phyloP scores from a whole-genome alignment of 2,797 vertebrate genomes.

The Megaceryle alcyon region DNA sequence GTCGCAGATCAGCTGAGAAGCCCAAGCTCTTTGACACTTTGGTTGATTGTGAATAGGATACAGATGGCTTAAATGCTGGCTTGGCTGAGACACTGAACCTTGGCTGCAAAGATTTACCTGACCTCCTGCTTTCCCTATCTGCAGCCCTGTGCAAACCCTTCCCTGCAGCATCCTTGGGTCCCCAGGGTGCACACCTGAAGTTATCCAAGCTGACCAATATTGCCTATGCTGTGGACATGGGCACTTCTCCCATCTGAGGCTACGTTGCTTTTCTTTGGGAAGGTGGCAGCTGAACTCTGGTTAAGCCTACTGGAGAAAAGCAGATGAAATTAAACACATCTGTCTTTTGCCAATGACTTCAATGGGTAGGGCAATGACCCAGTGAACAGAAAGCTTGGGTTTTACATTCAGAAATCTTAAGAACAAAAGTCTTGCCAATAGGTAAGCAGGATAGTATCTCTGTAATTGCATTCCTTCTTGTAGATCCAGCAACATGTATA shows the following conservation, averaged over 20 bases:
- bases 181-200: neutral
- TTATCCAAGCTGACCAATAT: neutral
- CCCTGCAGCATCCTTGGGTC: rapidly evolving
- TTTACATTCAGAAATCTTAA: neutral
- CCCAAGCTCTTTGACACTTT: neutral
- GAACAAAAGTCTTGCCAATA: neutral
- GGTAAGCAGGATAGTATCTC: neutral
- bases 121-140: neutral
- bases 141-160: neutral
- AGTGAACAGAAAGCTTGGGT: neutral
- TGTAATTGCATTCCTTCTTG: slow-evolving; percentile 1
- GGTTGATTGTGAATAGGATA: neutral
- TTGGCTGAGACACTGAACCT: neutral
- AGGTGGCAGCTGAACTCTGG: neutral
- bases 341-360: neutral
- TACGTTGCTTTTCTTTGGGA: neutral
- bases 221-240: neutral
- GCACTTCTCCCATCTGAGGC: neutral
- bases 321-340: neutral
- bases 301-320: neutral
- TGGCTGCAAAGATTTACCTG: neutral
- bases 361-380: neutral
- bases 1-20: neutral
- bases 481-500: neutral
- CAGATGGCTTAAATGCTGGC: neutral